Evolutionary conservation across 64 coral and sea anemone species (phyloP).

Genomic region (Trachythela sp.): DNA sequence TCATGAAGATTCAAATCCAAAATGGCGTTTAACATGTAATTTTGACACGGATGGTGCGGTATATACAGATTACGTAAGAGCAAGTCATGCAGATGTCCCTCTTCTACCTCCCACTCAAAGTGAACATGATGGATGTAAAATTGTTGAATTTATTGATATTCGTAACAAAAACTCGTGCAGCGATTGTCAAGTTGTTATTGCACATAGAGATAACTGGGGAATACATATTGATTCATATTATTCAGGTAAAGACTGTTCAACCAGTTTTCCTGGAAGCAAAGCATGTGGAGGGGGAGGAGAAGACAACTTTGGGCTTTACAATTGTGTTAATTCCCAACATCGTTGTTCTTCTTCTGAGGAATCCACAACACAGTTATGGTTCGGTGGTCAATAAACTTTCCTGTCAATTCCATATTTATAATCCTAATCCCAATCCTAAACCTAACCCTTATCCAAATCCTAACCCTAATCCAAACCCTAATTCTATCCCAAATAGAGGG

Average conservation of each 20-base stretch:
- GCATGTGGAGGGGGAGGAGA: background rate
- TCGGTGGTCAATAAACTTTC: background rate
- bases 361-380: constrained; percentile 20
- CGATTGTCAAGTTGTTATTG: background rate
- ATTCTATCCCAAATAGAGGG: too few species aligned
- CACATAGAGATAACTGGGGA: background rate
- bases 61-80: background rate
- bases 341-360: background rate
- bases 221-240: background rate
- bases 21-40: background rate
- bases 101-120: background rate
- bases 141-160: background rate
- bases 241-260: background rate
- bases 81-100: background rate
- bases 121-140: background rate
- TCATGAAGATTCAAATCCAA: background rate
- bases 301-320: background rate
- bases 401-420: background rate
- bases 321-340: background rate
- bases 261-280: background rate
- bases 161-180: background rate
- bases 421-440: too few species aligned
- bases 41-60: background rate
- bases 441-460: too few species aligned
- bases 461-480: too few species aligned